Evolutionary conservation across 2,888 invertebrate species (phyloP), one percentile per base, ranked within the genome.

Genomic region (Synergus umbraculus): DNA sequence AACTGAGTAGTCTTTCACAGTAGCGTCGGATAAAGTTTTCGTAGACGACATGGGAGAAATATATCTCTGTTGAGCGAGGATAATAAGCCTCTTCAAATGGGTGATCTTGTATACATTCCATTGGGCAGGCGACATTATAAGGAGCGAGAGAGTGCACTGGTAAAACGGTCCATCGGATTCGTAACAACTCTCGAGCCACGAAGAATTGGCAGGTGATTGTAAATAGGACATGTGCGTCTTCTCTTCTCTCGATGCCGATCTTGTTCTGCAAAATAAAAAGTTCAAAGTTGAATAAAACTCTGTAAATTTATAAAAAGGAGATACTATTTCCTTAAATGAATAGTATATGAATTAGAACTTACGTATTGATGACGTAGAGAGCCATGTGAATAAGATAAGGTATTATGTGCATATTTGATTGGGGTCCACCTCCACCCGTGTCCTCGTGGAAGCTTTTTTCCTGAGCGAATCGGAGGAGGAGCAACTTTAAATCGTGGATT

Each of bases 381-480:
- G 98, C 97, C 95, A 98, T 98, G 92, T 99, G 98, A 83, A 97
- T 93, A 79, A 99, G 94, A 91, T 98, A 98, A 10, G 99, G 99
- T 83, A 98, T 95, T 88, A 99, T 95, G 93, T 99, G 98, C 96
- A 99, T 96, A 93, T 99, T 99, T 84, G 98, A 98, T 90, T 98
- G 98, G 15, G 98, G 97, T 1, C 98, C 99, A 87, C 98, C 98
- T 85, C 98, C 99, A 22, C 99, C 98, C 2, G 98, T 98, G 93
- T 99, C 99, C 91, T 98, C 98, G 92, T 98, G 98, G 94, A 99
- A 99, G 82, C 97, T 97, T 91, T 97, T 97, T 87, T 98, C 98
- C 92, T 97, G 96, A 0, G 98, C 97, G 93, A 99, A 98, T 79
- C 98, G 94, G 87, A 97, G 91, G 81, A 99, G 92, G 79, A 99